Evolutionary conservation across 2,113 vertebrate species (phyloP).

Genomic region (Emberiza fucata): DNA sequence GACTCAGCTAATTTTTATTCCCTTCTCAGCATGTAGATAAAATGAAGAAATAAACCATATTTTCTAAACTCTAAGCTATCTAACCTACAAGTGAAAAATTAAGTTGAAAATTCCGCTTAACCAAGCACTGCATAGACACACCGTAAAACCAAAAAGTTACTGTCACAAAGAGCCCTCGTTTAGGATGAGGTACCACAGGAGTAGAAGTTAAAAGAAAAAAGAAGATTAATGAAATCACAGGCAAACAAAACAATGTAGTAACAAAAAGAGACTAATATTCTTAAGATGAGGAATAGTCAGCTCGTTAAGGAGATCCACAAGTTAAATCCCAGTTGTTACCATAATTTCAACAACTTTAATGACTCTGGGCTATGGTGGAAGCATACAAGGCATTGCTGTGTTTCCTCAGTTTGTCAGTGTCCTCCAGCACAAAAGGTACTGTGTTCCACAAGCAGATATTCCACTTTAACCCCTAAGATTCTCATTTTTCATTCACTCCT

Average conservation of each 20-base stretch:
- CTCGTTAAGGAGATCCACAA: background rate
- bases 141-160: background rate
- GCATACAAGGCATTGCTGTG: background rate
- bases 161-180: background rate
- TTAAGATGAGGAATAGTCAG: background rate
- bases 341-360: background rate
- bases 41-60: background rate
- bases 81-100: background rate
- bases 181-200: background rate
- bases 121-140: background rate
- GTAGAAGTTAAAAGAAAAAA: background rate
- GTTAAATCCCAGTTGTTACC: background rate
- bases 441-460: background rate
- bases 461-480: background rate
- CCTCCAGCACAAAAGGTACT: background rate
- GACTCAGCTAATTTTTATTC: background rate
- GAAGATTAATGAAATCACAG: background rate
- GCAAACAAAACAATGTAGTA: background rate
- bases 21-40: background rate
- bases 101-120: background rate
- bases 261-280: background rate
- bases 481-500: background rate
- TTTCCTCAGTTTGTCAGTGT: background rate
- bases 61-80: background rate
- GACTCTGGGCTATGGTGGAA: background rate